A percentile compares a stretch with the other conserved stretches of the same genome.
Evolutionary conservation across 2,797 vertebrate species (phyloP).

Genomic region (Arctocebus calabarensis): DNA sequence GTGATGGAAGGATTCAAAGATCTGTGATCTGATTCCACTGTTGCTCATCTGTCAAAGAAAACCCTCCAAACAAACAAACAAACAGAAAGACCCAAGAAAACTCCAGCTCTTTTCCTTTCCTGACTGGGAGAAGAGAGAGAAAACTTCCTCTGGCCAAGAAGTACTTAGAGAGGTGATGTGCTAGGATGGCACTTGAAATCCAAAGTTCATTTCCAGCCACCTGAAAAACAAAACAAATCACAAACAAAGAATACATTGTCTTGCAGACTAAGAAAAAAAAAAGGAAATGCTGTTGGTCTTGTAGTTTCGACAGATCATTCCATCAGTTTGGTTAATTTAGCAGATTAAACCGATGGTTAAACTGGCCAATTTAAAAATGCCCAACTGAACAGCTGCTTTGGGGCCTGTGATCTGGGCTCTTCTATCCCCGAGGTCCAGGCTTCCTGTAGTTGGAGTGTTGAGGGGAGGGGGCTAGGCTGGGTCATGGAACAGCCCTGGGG

Average conservation of each 20-base stretch:
- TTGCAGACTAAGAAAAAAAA: not conserved
- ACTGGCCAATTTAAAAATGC: conserved; percentile 45
- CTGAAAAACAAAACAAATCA: conserved; percentile 57
- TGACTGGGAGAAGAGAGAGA: not conserved
- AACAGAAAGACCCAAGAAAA: not conserved
- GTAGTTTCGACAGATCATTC: not conserved
- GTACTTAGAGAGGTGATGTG: conserved; percentile 24
- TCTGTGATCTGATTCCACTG: not conserved
- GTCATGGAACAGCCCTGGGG: not conserved
- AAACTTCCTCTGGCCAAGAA: not conserved
- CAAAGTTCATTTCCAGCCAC: conserved; percentile 48
- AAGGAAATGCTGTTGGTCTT: conserved; percentile 35
- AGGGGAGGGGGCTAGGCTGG: not conserved
- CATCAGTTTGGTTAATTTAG: conserved; percentile 62
- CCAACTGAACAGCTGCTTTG: not conserved
- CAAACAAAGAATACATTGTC: conserved; percentile 65
- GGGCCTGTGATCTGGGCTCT: not conserved
- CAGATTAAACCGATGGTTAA: conserved; percentile 68
- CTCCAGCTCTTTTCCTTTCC: conserved; percentile 25
- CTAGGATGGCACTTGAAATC: conserved; percentile 27
- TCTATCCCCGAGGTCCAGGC: not conserved
- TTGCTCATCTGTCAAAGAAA: not conserved
- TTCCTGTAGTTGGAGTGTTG: not conserved
- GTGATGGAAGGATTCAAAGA: not conserved
- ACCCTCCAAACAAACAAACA: no score